Conservation (phyloP, 2,888 invertebrate species). For the Aphrophora alni region DNA sequence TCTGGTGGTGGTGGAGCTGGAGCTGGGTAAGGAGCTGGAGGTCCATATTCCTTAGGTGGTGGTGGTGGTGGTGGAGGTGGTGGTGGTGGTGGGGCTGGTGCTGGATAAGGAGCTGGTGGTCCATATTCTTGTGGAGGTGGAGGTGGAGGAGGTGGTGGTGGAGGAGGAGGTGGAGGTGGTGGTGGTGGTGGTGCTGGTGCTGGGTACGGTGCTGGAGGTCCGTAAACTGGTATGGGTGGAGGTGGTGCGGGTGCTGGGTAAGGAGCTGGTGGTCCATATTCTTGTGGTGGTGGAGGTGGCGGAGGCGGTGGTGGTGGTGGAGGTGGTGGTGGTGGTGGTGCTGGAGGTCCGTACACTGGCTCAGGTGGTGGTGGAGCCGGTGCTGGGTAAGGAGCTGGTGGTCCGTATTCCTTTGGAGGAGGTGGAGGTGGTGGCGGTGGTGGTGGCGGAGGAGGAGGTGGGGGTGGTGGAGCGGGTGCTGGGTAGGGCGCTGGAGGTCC, state of each 20-base stretch:
- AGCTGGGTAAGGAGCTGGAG: slow-evolving; percentile 44
- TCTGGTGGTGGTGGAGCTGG: slow-evolving; percentile 45
- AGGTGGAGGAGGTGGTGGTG: too few relatives aligned
- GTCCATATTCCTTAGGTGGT: slow-evolving; percentile 41
- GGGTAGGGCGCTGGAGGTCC: slow-evolving; percentile 44
- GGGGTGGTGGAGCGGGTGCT: slow-evolving; percentile 45
- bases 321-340: slow-evolving; percentile 43
- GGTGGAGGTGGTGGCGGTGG: slow-evolving; percentile 33
- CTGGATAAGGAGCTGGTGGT: slow-evolving; percentile 36
- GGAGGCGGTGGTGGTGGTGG: slow-evolving; percentile 41
- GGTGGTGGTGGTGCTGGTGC: slow-evolving; percentile 42
- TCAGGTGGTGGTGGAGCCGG: slow-evolving; percentile 45
- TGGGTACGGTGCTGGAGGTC: slow-evolving; percentile 44
- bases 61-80: slow-evolving; percentile 47
- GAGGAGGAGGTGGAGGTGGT: slow-evolving; percentile 34
- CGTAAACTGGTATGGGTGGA: slow-evolving; percentile 38
- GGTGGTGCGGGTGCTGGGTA: slow-evolving; percentile 38
- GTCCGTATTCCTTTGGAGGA: not conserved
- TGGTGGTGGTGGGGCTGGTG: slow-evolving; percentile 16
- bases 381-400: slow-evolving; percentile 48
- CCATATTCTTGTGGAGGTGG: slow-evolving; percentile 13
- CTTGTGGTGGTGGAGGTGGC: slow-evolving; percentile 39
- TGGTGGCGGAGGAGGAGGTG: slow-evolving; percentile 42
- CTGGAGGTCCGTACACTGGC: slow-evolving; percentile 43
- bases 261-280: slow-evolving; percentile 46